Conservation (phyloP, 2,113 vertebrate genomes). For the Barnardius zonarius region DNA sequence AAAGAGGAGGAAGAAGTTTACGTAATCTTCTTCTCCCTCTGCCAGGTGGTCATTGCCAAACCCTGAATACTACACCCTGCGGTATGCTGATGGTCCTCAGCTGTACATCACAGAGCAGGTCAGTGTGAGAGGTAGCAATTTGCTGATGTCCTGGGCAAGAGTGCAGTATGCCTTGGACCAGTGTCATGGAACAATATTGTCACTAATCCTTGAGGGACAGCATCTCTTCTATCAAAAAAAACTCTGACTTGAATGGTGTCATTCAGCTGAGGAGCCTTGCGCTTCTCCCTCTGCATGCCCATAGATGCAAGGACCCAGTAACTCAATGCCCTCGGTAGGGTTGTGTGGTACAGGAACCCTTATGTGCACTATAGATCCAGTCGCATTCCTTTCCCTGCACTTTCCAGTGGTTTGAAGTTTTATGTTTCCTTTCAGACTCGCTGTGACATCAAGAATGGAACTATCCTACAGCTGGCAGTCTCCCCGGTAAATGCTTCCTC, state of each 20-base stretch:
- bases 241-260: background rate
- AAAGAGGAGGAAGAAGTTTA: background rate
- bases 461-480: constrained; percentile 92
- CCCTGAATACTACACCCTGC: constrained; percentile 92
- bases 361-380: background rate
- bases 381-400: background rate
- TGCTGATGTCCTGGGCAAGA: background rate
- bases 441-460: constrained; percentile 96
- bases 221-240: background rate
- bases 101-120: constrained; percentile 99
- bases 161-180: background rate
- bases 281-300: background rate
- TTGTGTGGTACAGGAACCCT: background rate
- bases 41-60: constrained; percentile 92
- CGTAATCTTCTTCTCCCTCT: background rate
- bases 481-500: constrained; percentile 81
- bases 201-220: background rate
- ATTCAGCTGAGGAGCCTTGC: background rate
- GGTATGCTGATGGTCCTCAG: constrained; percentile 94
- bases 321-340: background rate
- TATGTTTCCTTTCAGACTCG: constrained; percentile 83
- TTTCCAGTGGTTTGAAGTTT: background rate
- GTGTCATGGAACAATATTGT: background rate
- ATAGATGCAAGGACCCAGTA: background rate
- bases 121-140: background rate